Percentiles rank a stretch among this genome's conserved stretches.
phyloP scores from a whole-genome alignment of 2,888 invertebrate genomes.

The Neria commutata region DNA sequence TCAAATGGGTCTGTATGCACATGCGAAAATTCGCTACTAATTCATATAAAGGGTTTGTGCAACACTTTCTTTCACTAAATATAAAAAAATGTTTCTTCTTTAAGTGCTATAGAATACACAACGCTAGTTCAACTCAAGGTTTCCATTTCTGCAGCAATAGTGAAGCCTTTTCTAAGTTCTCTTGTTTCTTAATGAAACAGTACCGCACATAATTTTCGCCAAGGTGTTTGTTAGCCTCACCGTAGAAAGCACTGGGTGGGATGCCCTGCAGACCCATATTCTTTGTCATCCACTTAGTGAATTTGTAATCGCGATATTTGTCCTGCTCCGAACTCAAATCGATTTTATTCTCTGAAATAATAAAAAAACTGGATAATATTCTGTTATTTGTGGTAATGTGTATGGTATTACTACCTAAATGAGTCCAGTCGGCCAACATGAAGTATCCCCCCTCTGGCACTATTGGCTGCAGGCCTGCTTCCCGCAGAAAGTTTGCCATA shows the following conservation, averaged over 20 bases:
- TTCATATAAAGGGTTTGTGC: too few species aligned
- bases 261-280: slow-evolving; percentile 92
- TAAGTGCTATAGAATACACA: too few species aligned
- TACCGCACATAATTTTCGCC: slow-evolving; percentile 88
- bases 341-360: slow-evolving; percentile 67
- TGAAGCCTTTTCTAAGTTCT: slow-evolving; percentile 71
- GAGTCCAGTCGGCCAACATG: slow-evolving; percentile 91
- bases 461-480: slow-evolving; percentile 87
- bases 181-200: slow-evolving; percentile 92
- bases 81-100: slow-evolving; percentile 11
- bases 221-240: slow-evolving; percentile 75
- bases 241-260: slow-evolving; percentile 94
- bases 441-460: slow-evolving; percentile 98
- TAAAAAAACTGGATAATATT: slow-evolving; percentile 11
- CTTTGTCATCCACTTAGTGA: slow-evolving; percentile 95
- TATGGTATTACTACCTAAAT: slow-evolving; percentile 69
- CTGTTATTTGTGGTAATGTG: too few species aligned
- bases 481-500: slow-evolving; percentile 74
- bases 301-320: slow-evolving; percentile 82
- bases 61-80: slow-evolving; percentile 1
- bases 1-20: neutral
- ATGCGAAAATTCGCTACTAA: neutral
- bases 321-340: slow-evolving; percentile 75
- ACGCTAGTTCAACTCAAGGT: slow-evolving; percentile 26
- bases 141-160: slow-evolving; percentile 70